These are phyloP conservation scores for Brachyistius frenatus DNA, from an alignment of 2,113 vertebrate genomes.

Conservation along the genomic window DNA sequence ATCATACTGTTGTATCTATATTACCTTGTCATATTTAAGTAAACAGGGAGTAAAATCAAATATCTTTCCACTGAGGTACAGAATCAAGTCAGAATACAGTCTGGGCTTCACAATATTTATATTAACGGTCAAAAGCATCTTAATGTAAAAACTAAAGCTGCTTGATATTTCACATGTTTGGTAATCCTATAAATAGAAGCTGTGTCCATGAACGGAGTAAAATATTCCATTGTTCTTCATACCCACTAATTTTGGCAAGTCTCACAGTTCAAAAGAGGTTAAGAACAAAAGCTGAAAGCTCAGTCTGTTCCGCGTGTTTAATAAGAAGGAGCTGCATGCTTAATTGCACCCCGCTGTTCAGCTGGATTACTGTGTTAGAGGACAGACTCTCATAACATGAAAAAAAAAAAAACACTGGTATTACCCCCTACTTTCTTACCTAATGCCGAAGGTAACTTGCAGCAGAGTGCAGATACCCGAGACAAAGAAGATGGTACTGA, in stretches of 20 bases:
- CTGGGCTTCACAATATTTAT: neutral
- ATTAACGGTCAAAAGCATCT: neutral
- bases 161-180: neutral
- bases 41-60: neutral
- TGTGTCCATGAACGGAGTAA: neutral
- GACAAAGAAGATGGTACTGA: slow-evolving; percentile 97
- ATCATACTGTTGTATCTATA: too few species aligned
- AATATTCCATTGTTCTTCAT: slow-evolving; percentile 23
- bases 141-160: neutral
- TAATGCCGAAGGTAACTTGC: slow-evolving; percentile 94
- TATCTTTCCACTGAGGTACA: neutral
- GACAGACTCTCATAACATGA: neutral
- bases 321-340: slow-evolving; percentile 24
- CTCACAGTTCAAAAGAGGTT: slow-evolving; percentile 20
- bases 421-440: slow-evolving; percentile 79
- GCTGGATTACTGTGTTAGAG: neutral
- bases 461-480: slow-evolving; percentile 95
- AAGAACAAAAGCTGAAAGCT: slow-evolving; percentile 22
- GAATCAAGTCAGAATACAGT: neutral
- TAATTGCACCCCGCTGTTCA: slow-evolving; percentile 16
- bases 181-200: slow-evolving; percentile 26
- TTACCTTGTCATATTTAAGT: too few species aligned
- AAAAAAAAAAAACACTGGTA: neutral
- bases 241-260: neutral
- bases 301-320: slow-evolving; percentile 37